Percentiles rank a stretch among this genome's conserved stretches.
These are phyloP conservation scores for Eumaeus atala DNA, from an alignment of 1,140 invertebrate species.

Conservation along the genomic window DNA sequence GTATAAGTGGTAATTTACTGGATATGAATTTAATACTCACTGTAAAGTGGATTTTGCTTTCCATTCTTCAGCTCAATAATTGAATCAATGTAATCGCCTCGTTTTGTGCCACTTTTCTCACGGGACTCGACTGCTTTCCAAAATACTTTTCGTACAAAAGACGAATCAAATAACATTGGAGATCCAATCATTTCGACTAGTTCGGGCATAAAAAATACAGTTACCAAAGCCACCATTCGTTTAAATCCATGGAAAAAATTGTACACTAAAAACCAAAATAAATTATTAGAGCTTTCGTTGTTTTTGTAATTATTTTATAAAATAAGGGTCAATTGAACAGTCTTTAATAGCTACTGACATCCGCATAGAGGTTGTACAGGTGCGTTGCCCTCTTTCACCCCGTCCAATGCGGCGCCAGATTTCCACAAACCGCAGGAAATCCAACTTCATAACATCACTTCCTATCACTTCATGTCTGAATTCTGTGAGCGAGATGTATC, in stretches of 20 bases:
- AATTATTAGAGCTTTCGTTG: too few species aligned
- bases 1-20: too few species aligned
- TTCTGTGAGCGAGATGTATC: too few species aligned
- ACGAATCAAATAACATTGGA: constrained; percentile 17
- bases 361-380: too few species aligned
- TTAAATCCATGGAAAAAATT: constrained; percentile 24
- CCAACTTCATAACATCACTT: too few species aligned
- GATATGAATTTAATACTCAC: constrained; percentile 17
- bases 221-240: constrained; percentile 23
- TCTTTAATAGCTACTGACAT: too few species aligned
- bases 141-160: constrained; percentile 23
- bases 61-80: constrained; percentile 26
- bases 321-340: too few species aligned
- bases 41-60: constrained; percentile 21
- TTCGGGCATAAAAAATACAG: constrained; percentile 26
- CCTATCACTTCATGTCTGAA: too few species aligned
- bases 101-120: constrained; percentile 26
- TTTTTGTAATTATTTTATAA: too few species aligned
- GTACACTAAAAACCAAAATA: constrained; percentile 16
- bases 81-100: constrained; percentile 26
- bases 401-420: too few species aligned
- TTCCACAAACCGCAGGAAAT: too few species aligned
- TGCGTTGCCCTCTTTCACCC: too few species aligned
- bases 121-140: constrained; percentile 34
- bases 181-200: constrained; percentile 21